phyloP scores from a whole-genome alignment of 2,888 invertebrate species.

The Steromphala cineraria region DNA sequence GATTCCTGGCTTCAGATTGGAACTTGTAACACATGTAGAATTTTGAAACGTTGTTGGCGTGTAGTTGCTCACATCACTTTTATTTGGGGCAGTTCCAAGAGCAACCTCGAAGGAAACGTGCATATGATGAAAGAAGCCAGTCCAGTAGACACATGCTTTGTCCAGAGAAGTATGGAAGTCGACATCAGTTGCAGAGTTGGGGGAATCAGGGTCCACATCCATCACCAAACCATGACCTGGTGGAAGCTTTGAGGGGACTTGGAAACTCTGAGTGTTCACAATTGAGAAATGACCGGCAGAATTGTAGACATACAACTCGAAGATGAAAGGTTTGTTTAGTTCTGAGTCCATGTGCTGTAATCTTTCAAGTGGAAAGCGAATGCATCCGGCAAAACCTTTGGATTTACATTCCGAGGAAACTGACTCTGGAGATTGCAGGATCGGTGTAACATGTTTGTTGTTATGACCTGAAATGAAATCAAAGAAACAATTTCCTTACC shows the following conservation, averaged over 20 bases:
- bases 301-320: slow-evolving; percentile 40
- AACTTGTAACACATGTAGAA: not conserved
- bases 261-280: slow-evolving; percentile 19
- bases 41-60: not conserved
- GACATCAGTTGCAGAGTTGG: not conserved
- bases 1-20: not conserved
- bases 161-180: slow-evolving; percentile 11
- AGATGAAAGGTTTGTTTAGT: slow-evolving; percentile 21
- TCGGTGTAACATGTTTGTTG: slow-evolving; percentile 16
- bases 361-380: slow-evolving; percentile 15
- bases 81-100: slow-evolving; percentile 13
- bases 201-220: slow-evolving; percentile 6
- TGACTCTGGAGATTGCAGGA: not conserved
- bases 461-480: not conserved
- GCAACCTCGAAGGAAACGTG: slow-evolving; percentile 26
- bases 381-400: slow-evolving; percentile 5
- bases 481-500: not conserved
- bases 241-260: slow-evolving; percentile 31
- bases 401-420: not conserved
- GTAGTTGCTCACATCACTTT: slow-evolving; percentile 12
- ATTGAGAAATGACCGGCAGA: slow-evolving; percentile 39
- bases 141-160: slow-evolving; percentile 20
- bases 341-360: slow-evolving; percentile 30
- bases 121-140: slow-evolving; percentile 31
- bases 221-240: slow-evolving; percentile 29